phyloP scores from a whole-genome alignment of 2,113 vertebrate genomes.

The Etheostoma spectabile region DNA sequence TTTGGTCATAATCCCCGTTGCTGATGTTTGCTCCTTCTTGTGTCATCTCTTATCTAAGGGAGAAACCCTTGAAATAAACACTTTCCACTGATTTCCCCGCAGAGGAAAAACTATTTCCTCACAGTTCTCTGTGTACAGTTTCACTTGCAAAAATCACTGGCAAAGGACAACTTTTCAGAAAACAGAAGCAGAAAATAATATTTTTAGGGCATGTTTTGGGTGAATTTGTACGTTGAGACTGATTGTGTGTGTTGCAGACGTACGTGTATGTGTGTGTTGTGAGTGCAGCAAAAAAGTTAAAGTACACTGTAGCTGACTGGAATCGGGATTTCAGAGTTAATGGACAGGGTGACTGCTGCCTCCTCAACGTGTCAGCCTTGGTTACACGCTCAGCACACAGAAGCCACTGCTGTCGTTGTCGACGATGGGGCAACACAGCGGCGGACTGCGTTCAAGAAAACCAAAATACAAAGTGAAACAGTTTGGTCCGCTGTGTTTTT shows the following conservation, averaged over 20 bases:
- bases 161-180: slow-evolving; percentile 46
- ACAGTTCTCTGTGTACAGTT: slow-evolving; percentile 37
- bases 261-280: neutral
- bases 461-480: slow-evolving; percentile 15
- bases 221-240: slow-evolving; percentile 46
- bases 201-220: slow-evolving; percentile 52
- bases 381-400: slow-evolving; percentile 75
- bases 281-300: slow-evolving; percentile 32
- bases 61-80: slow-evolving; percentile 66
- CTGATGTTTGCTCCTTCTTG: slow-evolving; percentile 55
- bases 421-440: slow-evolving; percentile 12
- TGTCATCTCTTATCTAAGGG: slow-evolving; percentile 63
- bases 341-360: slow-evolving; percentile 70
- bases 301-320: slow-evolving; percentile 43
- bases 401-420: slow-evolving; percentile 33
- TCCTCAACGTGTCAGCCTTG: slow-evolving; percentile 72
- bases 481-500: neutral
- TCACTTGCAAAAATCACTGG: slow-evolving; percentile 39
- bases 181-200: slow-evolving; percentile 48
- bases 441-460: slow-evolving; percentile 25
- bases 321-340: slow-evolving; percentile 78
- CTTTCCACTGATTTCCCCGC: slow-evolving; percentile 53
- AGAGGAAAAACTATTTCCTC: slow-evolving; percentile 42
- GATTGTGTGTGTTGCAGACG: slow-evolving; percentile 11
- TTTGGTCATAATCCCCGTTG: slow-evolving; percentile 61